These are phyloP conservation scores for Etheostoma perlongum DNA, from an alignment of 2,797 vertebrate species.

Conservation along the genomic window DNA sequence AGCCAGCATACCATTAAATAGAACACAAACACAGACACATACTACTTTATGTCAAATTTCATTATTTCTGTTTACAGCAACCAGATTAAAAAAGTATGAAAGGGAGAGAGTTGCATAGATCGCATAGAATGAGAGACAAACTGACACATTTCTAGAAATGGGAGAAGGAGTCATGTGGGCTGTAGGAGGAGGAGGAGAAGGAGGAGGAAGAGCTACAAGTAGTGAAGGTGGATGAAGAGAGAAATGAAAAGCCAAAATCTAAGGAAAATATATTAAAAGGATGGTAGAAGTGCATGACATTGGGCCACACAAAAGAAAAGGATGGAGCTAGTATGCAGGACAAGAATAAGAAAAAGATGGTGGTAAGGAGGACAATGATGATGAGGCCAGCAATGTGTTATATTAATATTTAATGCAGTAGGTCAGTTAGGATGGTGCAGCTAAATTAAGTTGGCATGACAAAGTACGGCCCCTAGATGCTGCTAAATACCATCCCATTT, in stretches of 20 bases:
- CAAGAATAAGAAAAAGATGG: slow-evolving; percentile 58
- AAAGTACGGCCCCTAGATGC: slow-evolving; percentile 66
- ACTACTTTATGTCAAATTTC: slow-evolving; percentile 62
- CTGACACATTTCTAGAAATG: slow-evolving; percentile 59
- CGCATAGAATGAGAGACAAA: slow-evolving; percentile 47
- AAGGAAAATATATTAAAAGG: slow-evolving; percentile 21
- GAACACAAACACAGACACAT: slow-evolving; percentile 55
- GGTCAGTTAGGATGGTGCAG: slow-evolving; percentile 71
- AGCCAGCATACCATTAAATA: slow-evolving; percentile 67
- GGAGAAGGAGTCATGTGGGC: slow-evolving; percentile 32
- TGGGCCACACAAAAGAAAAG: slow-evolving; percentile 38
- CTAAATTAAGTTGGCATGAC: slow-evolving; percentile 75
- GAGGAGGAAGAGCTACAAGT: slow-evolving; percentile 2
- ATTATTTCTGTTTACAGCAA: slow-evolving; percentile 68
- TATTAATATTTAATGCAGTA: slow-evolving; percentile 74
- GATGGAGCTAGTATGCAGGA: slow-evolving; percentile 31
- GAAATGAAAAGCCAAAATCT: slow-evolving; percentile 12
- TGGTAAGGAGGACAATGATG: slow-evolving; percentile 47
- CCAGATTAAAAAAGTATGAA: slow-evolving; percentile 69
- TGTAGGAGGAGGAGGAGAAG: background rate
- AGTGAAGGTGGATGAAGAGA: slow-evolving; percentile 22
- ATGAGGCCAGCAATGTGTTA: slow-evolving; percentile 67
- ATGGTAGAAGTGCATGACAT: slow-evolving; percentile 13
- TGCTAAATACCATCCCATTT: slow-evolving; percentile 65
- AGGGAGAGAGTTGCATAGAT: slow-evolving; percentile 32